phyloP scores from a whole-genome alignment of 2,797 vertebrate species.

The Cynodonichthys magdalenae region DNA sequence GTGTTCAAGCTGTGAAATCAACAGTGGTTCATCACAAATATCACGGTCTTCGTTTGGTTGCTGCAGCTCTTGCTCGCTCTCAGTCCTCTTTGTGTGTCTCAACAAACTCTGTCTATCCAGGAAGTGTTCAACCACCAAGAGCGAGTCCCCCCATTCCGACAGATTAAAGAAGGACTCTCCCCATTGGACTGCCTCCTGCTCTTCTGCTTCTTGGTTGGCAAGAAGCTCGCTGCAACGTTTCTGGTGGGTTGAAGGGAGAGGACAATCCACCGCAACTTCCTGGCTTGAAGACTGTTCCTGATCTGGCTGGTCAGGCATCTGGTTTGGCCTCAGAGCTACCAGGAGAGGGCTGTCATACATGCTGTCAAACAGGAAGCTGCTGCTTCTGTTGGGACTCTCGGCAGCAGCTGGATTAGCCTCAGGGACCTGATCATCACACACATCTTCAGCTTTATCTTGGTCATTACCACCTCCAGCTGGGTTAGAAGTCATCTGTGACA shows the following conservation, averaged over 20 bases:
- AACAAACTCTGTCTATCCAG: constrained; percentile 71
- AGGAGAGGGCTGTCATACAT: constrained; percentile 82
- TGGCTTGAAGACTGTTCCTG: constrained; percentile 34
- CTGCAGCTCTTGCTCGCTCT: constrained; percentile 24
- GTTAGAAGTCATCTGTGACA: constrained; percentile 52
- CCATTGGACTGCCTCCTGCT: constrained; percentile 74
- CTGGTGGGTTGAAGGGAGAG: constrained; percentile 44
- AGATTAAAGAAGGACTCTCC: constrained; percentile 83
- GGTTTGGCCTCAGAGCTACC: constrained; percentile 62
- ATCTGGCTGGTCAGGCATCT: constrained; percentile 30
- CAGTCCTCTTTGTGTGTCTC: constrained; percentile 30
- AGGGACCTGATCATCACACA: neutral
- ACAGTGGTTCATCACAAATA: constrained; percentile 27
- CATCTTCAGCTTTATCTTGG: constrained; percentile 25
- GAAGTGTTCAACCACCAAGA: constrained; percentile 80
- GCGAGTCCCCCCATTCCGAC: constrained; percentile 87
- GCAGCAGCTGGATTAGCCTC: constrained; percentile 22
- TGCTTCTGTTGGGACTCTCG: constrained; percentile 87
- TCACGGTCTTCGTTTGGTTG: neutral
- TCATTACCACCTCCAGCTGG: constrained; percentile 16
- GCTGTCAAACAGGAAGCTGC: constrained; percentile 93
- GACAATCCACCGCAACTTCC: constrained; percentile 11
- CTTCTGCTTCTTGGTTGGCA: constrained; percentile 72
- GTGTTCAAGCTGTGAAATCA: constrained; percentile 4
- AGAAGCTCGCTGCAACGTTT: constrained; percentile 62